Evolutionary conservation across 2,113 vertebrate species (phyloP).

Genomic region (Todiramphus saurophagus): DNA sequence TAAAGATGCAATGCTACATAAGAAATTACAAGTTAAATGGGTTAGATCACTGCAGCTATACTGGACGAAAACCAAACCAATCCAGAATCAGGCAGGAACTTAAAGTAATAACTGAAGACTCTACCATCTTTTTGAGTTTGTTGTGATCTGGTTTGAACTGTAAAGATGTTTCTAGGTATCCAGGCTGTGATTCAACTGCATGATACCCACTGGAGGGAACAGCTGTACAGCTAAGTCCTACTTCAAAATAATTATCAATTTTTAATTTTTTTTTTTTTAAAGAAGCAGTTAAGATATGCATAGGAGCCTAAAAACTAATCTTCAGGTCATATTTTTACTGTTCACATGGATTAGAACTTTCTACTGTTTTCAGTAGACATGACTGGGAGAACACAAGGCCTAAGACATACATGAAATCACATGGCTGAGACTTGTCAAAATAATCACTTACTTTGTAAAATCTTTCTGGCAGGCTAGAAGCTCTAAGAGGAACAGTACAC

Average conservation of each 20-base stretch:
- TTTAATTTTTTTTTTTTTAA: too few relatives aligned
- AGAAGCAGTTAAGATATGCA: too few relatives aligned
- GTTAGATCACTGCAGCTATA: neutral
- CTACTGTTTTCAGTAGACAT: neutral
- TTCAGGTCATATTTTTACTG: neutral
- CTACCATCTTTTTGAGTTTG: neutral
- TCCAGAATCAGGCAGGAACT: neutral
- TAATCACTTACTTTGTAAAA: conserved; percentile 86
- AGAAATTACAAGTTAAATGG: neutral
- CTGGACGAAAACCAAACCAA: neutral
- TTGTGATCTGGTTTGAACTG: neutral
- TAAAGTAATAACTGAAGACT: neutral
- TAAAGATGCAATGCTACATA: neutral
- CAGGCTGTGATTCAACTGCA: fast-evolving
- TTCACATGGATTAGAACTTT: neutral
- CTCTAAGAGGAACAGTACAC: conserved; percentile 92
- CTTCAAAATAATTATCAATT: too few relatives aligned
- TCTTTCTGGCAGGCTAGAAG: conserved; percentile 95
- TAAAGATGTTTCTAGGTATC: neutral
- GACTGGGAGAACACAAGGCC: neutral
- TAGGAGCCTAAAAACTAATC: too few relatives aligned
- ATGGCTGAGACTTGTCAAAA: neutral
- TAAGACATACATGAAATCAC: neutral
- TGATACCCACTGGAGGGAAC: neutral
- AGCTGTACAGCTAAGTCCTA: neutral